Evolutionary conservation across 2,888 invertebrate species (phyloP).

Genomic region (Eledona agricola): DNA sequence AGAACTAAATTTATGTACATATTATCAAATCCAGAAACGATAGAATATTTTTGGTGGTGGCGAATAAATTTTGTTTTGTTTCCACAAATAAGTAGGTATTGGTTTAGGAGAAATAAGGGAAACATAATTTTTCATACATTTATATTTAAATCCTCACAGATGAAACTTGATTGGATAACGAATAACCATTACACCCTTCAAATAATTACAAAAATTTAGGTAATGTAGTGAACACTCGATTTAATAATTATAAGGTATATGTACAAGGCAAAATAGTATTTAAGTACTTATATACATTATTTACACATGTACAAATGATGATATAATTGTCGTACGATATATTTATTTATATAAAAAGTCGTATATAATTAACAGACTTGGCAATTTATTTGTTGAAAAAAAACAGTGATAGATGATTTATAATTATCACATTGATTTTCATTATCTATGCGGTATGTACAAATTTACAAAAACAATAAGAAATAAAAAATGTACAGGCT

Average conservation of each 20-base stretch:
- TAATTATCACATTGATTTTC: slow-evolving; percentile 44
- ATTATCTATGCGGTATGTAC: slow-evolving; percentile 31
- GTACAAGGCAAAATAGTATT: slow-evolving; percentile 52
- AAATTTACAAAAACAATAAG: slow-evolving; percentile 31
- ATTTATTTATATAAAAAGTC: slow-evolving; percentile 33
- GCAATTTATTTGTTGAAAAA: slow-evolving; percentile 29
- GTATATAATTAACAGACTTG: slow-evolving; percentile 36
- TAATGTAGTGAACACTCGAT: slow-evolving; percentile 53
- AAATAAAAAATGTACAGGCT: slow-evolving; percentile 13
- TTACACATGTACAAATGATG: slow-evolving; percentile 48
- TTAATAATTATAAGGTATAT: slow-evolving; percentile 47
- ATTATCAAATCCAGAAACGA: too few species aligned
- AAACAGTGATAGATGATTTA: slow-evolving; percentile 34
- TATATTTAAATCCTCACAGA: slow-evolving; percentile 59
- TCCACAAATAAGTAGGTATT: too few species aligned
- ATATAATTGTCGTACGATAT: slow-evolving; percentile 42
- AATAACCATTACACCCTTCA: slow-evolving; percentile 53
- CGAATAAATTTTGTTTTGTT: too few species aligned
- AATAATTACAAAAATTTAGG: slow-evolving; percentile 52
- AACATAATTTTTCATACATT: slow-evolving; percentile 50
- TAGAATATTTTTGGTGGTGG: too few species aligned
- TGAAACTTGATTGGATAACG: slow-evolving; percentile 57
- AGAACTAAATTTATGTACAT: too few species aligned
- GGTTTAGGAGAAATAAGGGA: slow-evolving; percentile 27
- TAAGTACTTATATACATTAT: slow-evolving; percentile 48